Percentiles rank a stretch among this genome's conserved stretches.
Conservation (phyloP, 2,113 vertebrate genomes). For the Strigops habroptila region DNA sequence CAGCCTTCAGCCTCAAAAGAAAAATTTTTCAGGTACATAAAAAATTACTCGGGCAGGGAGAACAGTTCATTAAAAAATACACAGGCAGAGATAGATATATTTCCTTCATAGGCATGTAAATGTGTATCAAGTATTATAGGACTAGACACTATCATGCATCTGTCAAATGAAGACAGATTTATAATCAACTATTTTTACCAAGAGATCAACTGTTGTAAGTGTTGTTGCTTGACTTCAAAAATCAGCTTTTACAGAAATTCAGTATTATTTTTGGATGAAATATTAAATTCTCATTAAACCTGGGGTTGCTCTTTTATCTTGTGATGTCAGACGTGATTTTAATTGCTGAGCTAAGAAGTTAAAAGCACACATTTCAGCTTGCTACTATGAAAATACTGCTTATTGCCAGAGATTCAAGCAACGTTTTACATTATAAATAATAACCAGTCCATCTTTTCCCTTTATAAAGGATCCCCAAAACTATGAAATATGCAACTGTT, state of each 20-base stretch:
- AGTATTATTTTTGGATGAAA: not conserved
- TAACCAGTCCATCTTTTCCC: not conserved
- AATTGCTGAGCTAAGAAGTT: not conserved
- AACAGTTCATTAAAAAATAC: not conserved
- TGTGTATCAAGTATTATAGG: not conserved
- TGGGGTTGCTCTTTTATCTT: not conserved
- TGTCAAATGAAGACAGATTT: not conserved
- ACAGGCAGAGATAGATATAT: not conserved
- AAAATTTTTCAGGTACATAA: not conserved
- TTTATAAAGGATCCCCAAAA: not conserved
- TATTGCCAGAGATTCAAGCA: not conserved
- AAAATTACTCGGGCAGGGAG: not conserved
- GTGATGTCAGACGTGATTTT: not conserved
- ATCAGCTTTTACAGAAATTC: not conserved
- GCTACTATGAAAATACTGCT: not conserved
- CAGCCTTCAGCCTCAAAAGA: not conserved
- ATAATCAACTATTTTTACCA: not conserved
- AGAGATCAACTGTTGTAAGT: not conserved
- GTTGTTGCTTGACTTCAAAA: not conserved
- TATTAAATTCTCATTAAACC: not conserved
- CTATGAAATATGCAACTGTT: not conserved
- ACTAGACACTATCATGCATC: not conserved
- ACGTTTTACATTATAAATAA: not conserved
- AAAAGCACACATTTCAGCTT: not conserved
- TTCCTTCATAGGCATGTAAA: not conserved